Percentiles rank a stretch among this genome's conserved stretches.
Conservation (phyloP, 2,113 vertebrate genomes). For the Hirundichthys speculiger region DNA sequence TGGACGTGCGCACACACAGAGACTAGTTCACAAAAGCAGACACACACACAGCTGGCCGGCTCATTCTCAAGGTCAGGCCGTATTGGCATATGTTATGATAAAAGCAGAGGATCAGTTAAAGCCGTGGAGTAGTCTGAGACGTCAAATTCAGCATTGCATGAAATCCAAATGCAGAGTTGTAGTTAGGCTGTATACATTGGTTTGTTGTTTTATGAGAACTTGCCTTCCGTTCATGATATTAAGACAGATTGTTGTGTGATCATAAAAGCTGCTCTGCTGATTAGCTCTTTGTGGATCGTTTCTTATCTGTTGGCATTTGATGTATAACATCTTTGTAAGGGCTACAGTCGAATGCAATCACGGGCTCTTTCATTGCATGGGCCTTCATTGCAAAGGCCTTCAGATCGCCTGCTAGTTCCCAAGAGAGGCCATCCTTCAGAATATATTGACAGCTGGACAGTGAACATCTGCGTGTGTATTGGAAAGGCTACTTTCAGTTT, state of each 20-base stretch:
- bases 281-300: constrained; percentile 78
- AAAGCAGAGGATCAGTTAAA: constrained; percentile 39
- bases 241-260: constrained; percentile 76
- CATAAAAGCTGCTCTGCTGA: constrained; percentile 82
- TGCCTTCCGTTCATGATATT: constrained; percentile 75
- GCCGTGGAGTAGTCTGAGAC: constrained; percentile 28
- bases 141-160: constrained; percentile 28
- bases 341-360: constrained; percentile 82
- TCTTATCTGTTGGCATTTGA: constrained; percentile 84
- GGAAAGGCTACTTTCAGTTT: constrained; percentile 46
- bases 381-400: constrained; percentile 28
- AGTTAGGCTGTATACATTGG: constrained; percentile 48
- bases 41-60: constrained; percentile 15
- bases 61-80: constrained; percentile 61
- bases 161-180: constrained; percentile 27
- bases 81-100: constrained; percentile 53
- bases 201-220: constrained; percentile 58
- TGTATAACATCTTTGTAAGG: constrained; percentile 82
- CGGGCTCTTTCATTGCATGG: constrained; percentile 76
- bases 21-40: constrained; percentile 13
- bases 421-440: constrained; percentile 77
- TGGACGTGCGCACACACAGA: constrained; percentile 1
- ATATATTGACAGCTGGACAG: constrained; percentile 81
- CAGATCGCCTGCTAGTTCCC: constrained; percentile 77
- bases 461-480: constrained; percentile 63